Base-by-base conservation (phyloP, 2,888 invertebrate genomes). In the Diabrotica balteata region DNA sequence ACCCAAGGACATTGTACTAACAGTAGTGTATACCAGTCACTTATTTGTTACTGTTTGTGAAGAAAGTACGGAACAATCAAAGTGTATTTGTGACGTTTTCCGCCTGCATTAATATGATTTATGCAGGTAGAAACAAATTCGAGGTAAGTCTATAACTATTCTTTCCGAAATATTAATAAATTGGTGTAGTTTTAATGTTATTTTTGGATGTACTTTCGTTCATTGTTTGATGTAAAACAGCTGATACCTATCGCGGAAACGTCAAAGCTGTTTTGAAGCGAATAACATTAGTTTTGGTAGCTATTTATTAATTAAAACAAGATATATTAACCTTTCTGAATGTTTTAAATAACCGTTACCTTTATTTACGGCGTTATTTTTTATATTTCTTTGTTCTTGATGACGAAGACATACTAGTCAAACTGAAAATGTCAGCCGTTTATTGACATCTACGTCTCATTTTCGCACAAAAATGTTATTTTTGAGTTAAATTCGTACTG, bases 71-170 rank as follows among this genome's bases (percentile, higher is more conserved):
- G 51, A 59, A 63, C 45, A 57, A 59, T 47, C 59, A 54, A 57
- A 59, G 42, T 22, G 57, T 22, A 46, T 67, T 67, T 68, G 49
- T 46, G 57, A 47, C n/a, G 60, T 59, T 68, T 66, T 70, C 54
- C 61, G 62, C 74, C 75, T 75, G 73, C 70, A 79, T 84, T 87
- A 79, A 79, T 79, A 89, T 89, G 89, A 86, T 86, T 84, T 88
- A 88, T 86, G 88, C 88, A 81, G 88, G 87, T 79, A 87, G 88
- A 85, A 88, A 87, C 84, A 89, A 88, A 85, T 88, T 88, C 82
- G 89, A 89, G 87, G 89, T 89, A 81, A 83, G 87, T 80, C 52
- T 69, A 47, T 17, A 54, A 51, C 62, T 53, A 61, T 57, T 65
- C n/a, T 62, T 66, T 17, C 10, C 7, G 9, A n/a, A 47, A 46